Percentiles rank a stretch among this genome's conserved stretches.
phyloP scores from a whole-genome alignment of 2,797 vertebrate genomes.

The Hoplostethus atlanticus region DNA sequence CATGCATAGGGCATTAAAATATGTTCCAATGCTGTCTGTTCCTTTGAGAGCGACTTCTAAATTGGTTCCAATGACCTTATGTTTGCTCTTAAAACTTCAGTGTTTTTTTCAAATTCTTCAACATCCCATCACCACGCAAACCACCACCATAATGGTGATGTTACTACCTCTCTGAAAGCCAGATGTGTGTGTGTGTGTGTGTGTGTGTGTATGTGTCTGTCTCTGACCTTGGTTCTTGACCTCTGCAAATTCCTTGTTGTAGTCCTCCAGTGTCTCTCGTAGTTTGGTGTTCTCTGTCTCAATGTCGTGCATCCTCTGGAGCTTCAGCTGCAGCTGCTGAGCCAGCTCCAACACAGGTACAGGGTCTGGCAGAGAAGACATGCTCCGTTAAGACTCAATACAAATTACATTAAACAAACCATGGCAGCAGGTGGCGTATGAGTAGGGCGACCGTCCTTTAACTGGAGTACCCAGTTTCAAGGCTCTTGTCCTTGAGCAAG shows the following conservation, averaged over 20 bases:
- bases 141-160: neutral
- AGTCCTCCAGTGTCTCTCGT: constrained; percentile 97
- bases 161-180: constrained; percentile 43
- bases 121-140: constrained; percentile 6
- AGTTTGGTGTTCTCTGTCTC: constrained; percentile 99
- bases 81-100: constrained; percentile 14
- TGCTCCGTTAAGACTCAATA: constrained; percentile 61
- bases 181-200: neutral
- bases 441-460: constrained; percentile 33
- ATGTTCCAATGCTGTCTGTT: constrained; percentile 53
- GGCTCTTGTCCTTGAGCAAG: constrained; percentile 80
- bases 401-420: constrained; percentile 73
- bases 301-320: constrained; percentile 98
- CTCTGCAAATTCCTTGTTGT: constrained; percentile 98
- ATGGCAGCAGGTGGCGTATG: constrained; percentile 51
- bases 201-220: constrained; percentile 8
- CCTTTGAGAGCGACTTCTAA: constrained; percentile 24
- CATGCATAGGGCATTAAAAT: constrained; percentile 66
- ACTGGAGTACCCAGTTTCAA: constrained; percentile 67
- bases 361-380: constrained; percentile 88
- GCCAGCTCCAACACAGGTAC: constrained; percentile 95
- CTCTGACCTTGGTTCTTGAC: constrained; percentile 98
- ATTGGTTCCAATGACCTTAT: constrained; percentile 40
- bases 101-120: neutral
- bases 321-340: constrained; percentile 98